phyloP scores from a whole-genome alignment of 2,113 vertebrate genomes.

The Nycticebus coucang region DNA sequence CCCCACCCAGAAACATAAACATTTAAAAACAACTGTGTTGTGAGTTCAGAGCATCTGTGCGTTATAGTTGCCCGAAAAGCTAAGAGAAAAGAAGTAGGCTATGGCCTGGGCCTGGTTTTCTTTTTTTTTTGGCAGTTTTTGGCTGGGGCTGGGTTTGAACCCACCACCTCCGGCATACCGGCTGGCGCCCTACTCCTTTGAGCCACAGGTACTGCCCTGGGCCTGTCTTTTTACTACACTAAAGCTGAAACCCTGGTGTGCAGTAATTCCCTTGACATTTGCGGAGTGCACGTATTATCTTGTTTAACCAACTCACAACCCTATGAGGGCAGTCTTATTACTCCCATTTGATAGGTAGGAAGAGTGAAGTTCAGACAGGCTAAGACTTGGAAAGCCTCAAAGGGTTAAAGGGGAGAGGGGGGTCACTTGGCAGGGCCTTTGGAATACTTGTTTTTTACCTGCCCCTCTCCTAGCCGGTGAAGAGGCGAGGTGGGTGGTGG shows the following conservation, averaged over 20 bases:
- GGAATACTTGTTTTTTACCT: background rate
- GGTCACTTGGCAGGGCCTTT: background rate
- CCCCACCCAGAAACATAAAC: background rate
- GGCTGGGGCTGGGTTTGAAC: too few species aligned
- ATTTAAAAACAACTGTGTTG: background rate
- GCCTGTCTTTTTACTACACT: background rate
- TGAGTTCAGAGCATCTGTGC: background rate
- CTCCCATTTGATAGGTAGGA: background rate
- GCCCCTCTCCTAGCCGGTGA: background rate
- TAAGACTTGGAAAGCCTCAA: accelerated
- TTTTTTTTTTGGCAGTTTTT: too few species aligned
- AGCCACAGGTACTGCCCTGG: background rate
- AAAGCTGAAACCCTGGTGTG: accelerated
- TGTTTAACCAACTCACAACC: background rate
- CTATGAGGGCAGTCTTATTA: background rate
- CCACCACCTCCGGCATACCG: too few species aligned
- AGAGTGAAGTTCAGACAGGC: background rate
- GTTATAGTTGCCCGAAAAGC: background rate
- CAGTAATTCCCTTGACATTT: background rate
- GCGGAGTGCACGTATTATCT: accelerated
- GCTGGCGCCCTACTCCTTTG: too few species aligned
- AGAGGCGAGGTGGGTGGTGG: background rate
- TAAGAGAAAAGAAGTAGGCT: background rate
- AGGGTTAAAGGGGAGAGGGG: too few species aligned
- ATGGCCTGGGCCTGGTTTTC: background rate